Evolutionary conservation across 2,113 vertebrate genomes (phyloP).

Genomic region (Aspiorhynchus laticeps): DNA sequence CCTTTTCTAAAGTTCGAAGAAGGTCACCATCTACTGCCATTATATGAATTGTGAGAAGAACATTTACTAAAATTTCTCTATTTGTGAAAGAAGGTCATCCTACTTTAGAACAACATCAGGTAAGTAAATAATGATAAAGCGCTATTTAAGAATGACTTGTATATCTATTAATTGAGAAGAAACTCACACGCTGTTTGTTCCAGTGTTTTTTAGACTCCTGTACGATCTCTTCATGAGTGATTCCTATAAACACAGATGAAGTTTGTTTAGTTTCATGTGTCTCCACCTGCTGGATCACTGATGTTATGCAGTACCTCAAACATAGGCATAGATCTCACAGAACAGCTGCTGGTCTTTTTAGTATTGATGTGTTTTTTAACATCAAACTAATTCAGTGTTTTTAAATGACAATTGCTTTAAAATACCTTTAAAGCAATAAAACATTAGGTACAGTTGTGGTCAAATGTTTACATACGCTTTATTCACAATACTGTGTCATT

Average conservation of each 20-base stretch:
- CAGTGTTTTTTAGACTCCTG: conserved; percentile 85
- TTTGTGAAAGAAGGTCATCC: background rate
- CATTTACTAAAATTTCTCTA: background rate
- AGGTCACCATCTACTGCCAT: too few relatives aligned
- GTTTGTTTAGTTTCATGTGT: background rate
- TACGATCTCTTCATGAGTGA: conserved; percentile 88
- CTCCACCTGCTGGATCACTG: background rate
- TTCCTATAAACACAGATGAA: conserved; percentile 73
- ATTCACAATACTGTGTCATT: too few relatives aligned
- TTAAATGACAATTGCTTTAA: background rate
- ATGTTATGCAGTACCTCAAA: background rate
- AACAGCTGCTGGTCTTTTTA: background rate
- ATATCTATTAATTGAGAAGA: background rate
- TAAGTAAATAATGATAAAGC: background rate
- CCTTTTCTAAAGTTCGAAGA: too few relatives aligned
- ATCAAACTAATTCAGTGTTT: background rate
- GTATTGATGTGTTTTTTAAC: background rate
- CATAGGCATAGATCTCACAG: background rate
- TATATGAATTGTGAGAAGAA: background rate
- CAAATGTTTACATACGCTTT: too few relatives aligned
- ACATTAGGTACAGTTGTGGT: background rate
- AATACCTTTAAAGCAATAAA: too few relatives aligned
- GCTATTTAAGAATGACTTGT: background rate
- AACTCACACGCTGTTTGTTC: conserved; percentile 76
- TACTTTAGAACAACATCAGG: background rate